These are phyloP conservation scores for Drosophila emarginata DNA, from an alignment of 2,888 invertebrate genomes.

Conservation along the genomic window DNA sequence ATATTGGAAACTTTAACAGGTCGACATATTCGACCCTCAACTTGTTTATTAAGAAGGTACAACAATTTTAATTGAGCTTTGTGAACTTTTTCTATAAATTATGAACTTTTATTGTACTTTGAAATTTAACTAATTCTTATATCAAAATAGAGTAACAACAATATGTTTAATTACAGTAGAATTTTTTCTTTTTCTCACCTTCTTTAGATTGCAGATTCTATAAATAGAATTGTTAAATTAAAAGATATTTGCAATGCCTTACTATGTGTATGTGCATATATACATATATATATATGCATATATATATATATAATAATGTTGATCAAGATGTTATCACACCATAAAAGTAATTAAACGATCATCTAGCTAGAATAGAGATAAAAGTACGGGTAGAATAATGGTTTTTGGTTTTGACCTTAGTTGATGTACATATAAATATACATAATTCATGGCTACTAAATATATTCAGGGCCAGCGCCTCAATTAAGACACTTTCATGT, in stretches of 20 bases:
- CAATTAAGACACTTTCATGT: conserved; percentile 8
- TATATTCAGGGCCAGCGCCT: conserved; percentile 2
- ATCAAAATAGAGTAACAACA: too few relatives aligned
- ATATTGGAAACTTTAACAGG: not conserved
- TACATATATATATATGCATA: too few relatives aligned
- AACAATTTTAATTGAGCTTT: not conserved
- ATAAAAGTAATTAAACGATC: not conserved
- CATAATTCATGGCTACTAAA: conserved; percentile 5
- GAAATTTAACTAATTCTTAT: not conserved
- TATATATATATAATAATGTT: not conserved
- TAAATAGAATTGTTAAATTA: too few relatives aligned
- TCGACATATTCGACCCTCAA: not conserved
- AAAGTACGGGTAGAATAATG: not conserved
- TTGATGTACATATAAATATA: not conserved
- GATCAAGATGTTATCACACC: not conserved
- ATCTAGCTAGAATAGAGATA: not conserved
- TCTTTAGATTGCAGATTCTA: too few relatives aligned
- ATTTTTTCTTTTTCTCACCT: too few relatives aligned
- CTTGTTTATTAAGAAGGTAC: not conserved
- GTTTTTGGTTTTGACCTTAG: not conserved
- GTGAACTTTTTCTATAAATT: not conserved
- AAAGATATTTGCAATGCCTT: too few relatives aligned
- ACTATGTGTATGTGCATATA: too few relatives aligned
- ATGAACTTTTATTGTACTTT: not conserved
- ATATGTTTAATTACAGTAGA: too few relatives aligned